These are phyloP conservation scores for Nasonia longicornis DNA, from an alignment of 1,140 invertebrate species.

Conservation along the genomic window DNA sequence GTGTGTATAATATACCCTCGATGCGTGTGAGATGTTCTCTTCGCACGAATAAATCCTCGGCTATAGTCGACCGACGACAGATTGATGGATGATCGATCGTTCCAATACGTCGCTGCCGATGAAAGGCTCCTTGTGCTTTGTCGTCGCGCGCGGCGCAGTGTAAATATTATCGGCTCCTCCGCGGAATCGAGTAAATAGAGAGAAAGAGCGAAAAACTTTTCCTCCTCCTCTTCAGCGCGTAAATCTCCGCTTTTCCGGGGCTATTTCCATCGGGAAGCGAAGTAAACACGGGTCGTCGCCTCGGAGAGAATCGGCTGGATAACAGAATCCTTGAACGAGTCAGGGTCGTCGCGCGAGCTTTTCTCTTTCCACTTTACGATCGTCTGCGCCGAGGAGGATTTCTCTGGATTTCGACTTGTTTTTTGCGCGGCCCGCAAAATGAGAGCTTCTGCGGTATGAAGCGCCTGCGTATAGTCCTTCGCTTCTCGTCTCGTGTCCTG, in stretches of 20 bases:
- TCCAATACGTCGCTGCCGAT: too few species aligned
- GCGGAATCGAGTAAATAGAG: background rate
- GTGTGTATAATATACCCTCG: too few species aligned
- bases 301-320: constrained; percentile 4
- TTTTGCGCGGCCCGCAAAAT: constrained; percentile 7
- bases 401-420: constrained; percentile 8
- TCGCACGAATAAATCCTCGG: background rate
- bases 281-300: constrained; percentile 16
- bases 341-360: background rate
- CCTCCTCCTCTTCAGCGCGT: background rate
- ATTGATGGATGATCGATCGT: constrained; percentile 22
- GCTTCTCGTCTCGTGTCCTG: constrained; percentile 13
- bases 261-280: constrained; percentile 22
- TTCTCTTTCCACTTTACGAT: background rate
- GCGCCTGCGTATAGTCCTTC: background rate
- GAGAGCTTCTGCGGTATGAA: background rate
- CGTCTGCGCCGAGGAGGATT: background rate
- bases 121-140: too few species aligned
- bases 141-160: too few species aligned
- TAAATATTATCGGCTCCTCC: too few species aligned
- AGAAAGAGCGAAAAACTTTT: too few species aligned
- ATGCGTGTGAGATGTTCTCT: too few species aligned
- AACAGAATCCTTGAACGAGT: constrained; percentile 16
- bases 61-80: constrained; percentile 6
- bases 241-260: constrained; percentile 7